phyloP scores from a whole-genome alignment of 2,797 vertebrate species.

The Notoglanidium macrostoma region DNA sequence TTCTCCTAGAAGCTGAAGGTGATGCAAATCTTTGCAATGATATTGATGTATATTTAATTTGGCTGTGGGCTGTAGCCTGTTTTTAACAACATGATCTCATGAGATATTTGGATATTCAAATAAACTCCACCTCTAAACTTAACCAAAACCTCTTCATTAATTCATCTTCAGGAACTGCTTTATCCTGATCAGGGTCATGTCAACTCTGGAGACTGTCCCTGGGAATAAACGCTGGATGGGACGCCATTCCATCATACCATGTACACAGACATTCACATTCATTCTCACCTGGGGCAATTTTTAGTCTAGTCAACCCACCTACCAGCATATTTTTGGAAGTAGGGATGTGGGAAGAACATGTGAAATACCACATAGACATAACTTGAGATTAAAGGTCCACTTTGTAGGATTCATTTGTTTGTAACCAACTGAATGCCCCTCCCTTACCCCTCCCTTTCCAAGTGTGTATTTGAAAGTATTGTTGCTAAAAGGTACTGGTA shows the following conservation, averaged over 20 bases:
- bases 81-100: slow-evolving; percentile 2
- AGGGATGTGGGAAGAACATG: not conserved
- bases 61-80: not conserved
- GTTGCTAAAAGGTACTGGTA: too few species aligned
- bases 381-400: too few species aligned
- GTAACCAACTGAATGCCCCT: too few species aligned
- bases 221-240: not conserved
- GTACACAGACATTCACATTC: not conserved
- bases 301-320: not conserved
- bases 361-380: not conserved
- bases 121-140: not conserved
- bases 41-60: slow-evolving; percentile 6
- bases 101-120: not conserved
- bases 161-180: not conserved
- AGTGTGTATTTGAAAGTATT: too few species aligned
- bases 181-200: not conserved
- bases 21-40: slow-evolving; percentile 6
- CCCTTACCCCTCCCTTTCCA: too few species aligned
- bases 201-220: not conserved
- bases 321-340: not conserved
- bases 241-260: not conserved
- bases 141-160: not conserved
- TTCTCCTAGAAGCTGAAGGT: not conserved
- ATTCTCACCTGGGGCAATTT: not conserved
- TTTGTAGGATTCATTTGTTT: too few species aligned